Evolutionary conservation across 2,888 invertebrate species (phyloP), one percentile per base, ranked within the genome.

Genomic region (Lasioglossum vierecki): DNA sequence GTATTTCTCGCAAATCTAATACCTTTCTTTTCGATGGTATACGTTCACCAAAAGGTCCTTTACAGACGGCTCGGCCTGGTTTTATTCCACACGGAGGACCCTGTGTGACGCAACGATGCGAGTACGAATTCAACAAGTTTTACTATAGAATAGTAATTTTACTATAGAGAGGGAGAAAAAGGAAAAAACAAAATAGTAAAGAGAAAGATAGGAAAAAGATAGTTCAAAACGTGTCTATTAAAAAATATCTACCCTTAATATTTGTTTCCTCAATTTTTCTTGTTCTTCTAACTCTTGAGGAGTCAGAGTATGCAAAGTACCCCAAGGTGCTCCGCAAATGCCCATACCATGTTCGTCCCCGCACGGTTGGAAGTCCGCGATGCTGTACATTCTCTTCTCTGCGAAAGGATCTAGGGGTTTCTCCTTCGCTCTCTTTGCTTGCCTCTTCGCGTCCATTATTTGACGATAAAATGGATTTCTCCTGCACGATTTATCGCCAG

Each of bases 331-430:
- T 9, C 89, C 89, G 39, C 92, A 92, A 39, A 91, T 53, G 1
- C 88, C 81, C 91, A 91, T 90, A 35, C 91, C 91, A 74, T 92
- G 92, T 53, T 92, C 92, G 63, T 92, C 91, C 0, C 92, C 92
- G 70, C 92, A 92, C 1, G 92, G 90, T 76, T 78, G 79, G 74
- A 92, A 92, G 26, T 87, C 88, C 8, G 92, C 89, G 15, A 92
- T 80, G 39, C 91, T 89, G 35, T 90, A 91, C 91, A 91, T 91
- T n/a, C 84, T 88, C 49, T 84, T 90, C 22, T 91, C 72, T 22
- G 39, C 49, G 0, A 70, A 26, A 26, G 49, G 63, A 82, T 79
- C 68, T 15, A 66, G 49, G 1, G 9, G 49, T 44, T 78, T 75
- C 26, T 74, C 30, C n/a, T 81, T 81, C 2, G 79, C 74, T 9